These are phyloP conservation scores for Nyctibius bracteatus DNA, from an alignment of 2,113 vertebrate species.

Conservation along the genomic window DNA sequence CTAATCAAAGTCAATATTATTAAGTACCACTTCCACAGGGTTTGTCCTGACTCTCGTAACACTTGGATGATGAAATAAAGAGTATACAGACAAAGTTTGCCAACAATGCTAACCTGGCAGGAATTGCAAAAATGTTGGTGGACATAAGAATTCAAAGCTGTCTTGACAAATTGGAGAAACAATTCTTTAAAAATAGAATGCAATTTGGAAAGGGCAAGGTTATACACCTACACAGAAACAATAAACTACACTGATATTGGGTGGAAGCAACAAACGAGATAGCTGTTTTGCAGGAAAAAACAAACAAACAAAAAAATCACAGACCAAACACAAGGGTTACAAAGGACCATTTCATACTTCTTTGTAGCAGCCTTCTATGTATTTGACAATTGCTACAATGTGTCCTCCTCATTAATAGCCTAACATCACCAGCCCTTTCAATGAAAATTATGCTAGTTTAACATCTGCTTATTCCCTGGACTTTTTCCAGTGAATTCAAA, in stretches of 20 bases:
- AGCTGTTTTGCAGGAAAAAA: background rate
- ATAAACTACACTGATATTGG: background rate
- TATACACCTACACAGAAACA: background rate
- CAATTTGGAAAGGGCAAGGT: background rate
- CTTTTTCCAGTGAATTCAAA: background rate
- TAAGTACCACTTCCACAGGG: background rate
- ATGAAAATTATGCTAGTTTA: background rate
- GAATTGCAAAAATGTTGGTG: background rate
- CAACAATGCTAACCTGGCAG: background rate
- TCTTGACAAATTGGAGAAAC: background rate
- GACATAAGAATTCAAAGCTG: background rate
- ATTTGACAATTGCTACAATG: accelerated
- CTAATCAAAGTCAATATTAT: background rate
- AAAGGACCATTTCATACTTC: background rate
- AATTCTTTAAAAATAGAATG: background rate
- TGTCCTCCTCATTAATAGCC: background rate
- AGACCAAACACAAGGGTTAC: background rate
- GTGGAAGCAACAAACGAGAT: background rate
- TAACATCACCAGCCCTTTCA: background rate
- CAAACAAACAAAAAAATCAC: background rate
- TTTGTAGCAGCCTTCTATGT: background rate
- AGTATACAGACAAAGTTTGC: background rate
- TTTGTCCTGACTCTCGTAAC: background rate
- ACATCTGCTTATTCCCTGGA: background rate
- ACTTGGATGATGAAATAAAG: background rate